These are phyloP conservation scores for Sinonovacula constricta DNA, from an alignment of 1,140 invertebrate species.

Conservation along the genomic window DNA sequence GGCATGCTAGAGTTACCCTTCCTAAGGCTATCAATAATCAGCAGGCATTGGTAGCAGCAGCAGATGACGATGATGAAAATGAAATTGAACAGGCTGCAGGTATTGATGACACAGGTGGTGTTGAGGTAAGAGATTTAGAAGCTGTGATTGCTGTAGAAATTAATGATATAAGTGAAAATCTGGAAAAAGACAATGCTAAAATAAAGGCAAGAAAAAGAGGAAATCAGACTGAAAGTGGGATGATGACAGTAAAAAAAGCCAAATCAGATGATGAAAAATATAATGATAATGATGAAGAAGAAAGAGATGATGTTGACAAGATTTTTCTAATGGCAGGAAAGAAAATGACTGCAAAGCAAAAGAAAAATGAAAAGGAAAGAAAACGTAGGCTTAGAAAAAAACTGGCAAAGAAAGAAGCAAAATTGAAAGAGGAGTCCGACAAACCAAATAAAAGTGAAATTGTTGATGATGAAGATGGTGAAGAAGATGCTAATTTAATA, in stretches of 20 bases:
- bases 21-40: neutral
- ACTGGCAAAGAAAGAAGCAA: constrained; percentile 33
- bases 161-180: no score
- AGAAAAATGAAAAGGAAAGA: constrained; percentile 30
- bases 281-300: no score
- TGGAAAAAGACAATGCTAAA: constrained; percentile 61
- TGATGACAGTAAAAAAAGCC: constrained; percentile 50
- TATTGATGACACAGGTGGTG: no score
- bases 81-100: no score
- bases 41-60: neutral
- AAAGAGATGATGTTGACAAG: constrained; percentile 41
- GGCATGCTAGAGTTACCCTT: neutral
- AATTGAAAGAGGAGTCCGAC: constrained; percentile 32
- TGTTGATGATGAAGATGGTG: constrained; percentile 76
- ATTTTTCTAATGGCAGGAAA: constrained; percentile 25
- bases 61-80: constrained; percentile 5
- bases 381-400: no score
- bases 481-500: constrained; percentile 27
- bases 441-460: constrained; percentile 67
- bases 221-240: constrained; percentile 32
- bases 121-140: no score
- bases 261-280: constrained; percentile 10
- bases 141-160: no score
- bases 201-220: constrained; percentile 16
- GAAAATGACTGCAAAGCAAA: constrained; percentile 12